phyloP scores from a whole-genome alignment of 2,797 vertebrate genomes.

The Psittacula derbiana region DNA sequence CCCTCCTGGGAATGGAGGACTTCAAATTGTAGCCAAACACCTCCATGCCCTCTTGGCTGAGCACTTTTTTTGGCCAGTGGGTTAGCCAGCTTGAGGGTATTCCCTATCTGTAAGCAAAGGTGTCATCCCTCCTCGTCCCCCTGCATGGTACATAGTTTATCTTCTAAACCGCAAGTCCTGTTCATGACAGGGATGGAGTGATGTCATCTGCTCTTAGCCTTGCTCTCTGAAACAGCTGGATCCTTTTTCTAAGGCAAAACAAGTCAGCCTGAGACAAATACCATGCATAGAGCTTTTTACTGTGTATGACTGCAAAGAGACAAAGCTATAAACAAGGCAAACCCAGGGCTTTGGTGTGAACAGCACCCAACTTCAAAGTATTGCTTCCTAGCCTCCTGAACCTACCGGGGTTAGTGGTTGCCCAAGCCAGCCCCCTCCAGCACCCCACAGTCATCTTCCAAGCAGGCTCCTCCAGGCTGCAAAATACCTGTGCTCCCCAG shows the following conservation, averaged over 20 bases:
- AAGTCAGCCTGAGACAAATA: neutral
- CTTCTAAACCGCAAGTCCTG: neutral
- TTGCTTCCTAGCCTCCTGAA: neutral
- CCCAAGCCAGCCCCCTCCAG: neutral
- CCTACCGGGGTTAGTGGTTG: neutral
- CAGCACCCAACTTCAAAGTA: neutral
- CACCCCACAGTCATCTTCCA: neutral
- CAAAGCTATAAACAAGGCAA: neutral
- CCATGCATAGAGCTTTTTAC: neutral
- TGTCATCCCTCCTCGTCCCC: neutral
- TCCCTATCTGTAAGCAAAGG: neutral
- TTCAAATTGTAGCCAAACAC: neutral
- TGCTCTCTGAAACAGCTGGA: slow-evolving; percentile 14
- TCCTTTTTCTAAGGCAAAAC: neutral
- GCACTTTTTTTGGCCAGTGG: neutral
- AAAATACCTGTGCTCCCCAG: neutral
- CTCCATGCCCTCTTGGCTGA: neutral
- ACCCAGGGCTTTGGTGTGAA: neutral
- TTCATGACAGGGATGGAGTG: neutral
- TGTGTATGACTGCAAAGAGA: neutral
- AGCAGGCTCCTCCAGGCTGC: neutral
- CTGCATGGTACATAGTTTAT: neutral
- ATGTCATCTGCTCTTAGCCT: neutral
- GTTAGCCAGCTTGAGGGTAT: neutral
- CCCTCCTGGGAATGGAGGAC: neutral